Percentiles rank a stretch among this genome's conserved stretches.
phyloP scores from a whole-genome alignment of 30 jellyfish, hydroid and myxozoan genomes.

The Rhopilema esculentum region DNA sequence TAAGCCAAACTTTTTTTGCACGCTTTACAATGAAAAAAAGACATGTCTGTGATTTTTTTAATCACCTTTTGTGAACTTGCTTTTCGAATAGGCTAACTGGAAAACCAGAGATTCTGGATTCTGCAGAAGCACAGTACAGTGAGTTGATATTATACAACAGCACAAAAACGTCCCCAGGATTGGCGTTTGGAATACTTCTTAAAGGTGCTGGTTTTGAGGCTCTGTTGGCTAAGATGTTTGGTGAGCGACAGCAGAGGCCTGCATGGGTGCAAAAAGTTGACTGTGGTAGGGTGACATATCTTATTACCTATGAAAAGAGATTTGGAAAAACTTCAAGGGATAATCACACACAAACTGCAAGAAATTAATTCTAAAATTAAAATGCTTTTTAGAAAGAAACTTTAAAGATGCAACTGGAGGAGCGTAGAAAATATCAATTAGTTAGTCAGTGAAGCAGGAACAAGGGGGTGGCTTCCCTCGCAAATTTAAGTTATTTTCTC shows the following conservation, averaged over 20 bases:
- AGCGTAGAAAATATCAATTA: too few relatives aligned
- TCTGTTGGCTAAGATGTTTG: slow-evolving; percentile 49
- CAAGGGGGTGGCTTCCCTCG: too few relatives aligned
- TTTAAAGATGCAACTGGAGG: too few relatives aligned
- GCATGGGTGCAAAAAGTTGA: slow-evolving; percentile 58
- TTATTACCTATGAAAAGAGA: background rate
- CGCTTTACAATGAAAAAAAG: too few relatives aligned
- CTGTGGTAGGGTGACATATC: slow-evolving; percentile 30
- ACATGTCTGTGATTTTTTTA: too few relatives aligned
- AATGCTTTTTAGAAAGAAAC: too few relatives aligned
- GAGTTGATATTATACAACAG: slow-evolving; percentile 45
- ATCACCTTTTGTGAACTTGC: too few relatives aligned
- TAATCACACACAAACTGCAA: too few relatives aligned
- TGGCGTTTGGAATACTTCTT: slow-evolving; percentile 50
- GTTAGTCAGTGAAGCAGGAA: too few relatives aligned
- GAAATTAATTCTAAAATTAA: too few relatives aligned
- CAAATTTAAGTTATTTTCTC: too few relatives aligned
- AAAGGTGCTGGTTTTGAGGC: slow-evolving; percentile 53
- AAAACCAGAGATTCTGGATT: slow-evolving; percentile 27
- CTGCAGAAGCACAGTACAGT: slow-evolving; percentile 22
- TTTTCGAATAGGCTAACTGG: slow-evolving; percentile 29
- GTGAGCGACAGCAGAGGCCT: slow-evolving; percentile 41
- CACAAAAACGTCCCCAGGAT: slow-evolving; percentile 47
- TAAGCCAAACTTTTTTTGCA: too few relatives aligned
- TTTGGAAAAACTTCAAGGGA: background rate